Percentiles rank a stretch among this genome's conserved stretches.
Evolutionary conservation across 2,797 vertebrate genomes (phyloP).

Genomic region (Varecia variegata): DNA sequence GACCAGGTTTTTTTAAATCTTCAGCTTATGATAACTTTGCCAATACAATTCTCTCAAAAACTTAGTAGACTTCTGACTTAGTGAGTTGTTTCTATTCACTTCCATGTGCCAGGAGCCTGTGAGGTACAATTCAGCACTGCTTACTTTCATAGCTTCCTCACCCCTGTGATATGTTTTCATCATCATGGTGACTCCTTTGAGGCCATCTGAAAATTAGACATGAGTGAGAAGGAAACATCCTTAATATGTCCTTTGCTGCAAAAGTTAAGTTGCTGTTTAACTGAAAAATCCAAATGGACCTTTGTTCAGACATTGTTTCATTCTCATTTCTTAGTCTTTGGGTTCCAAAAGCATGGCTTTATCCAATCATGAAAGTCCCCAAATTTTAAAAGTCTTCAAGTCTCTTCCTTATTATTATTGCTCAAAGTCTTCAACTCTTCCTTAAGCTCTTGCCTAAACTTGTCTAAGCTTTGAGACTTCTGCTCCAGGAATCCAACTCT

Average conservation of each 20-base stretch:
- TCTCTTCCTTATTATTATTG: neutral
- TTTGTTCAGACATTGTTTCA: neutral
- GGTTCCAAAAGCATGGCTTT: neutral
- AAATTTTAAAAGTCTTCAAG: neutral
- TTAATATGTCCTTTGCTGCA: neutral
- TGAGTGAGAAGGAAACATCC: neutral
- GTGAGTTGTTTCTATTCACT: neutral
- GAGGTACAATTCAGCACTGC: neutral
- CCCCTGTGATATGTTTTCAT: neutral
- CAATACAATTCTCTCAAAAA: neutral
- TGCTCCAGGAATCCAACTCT: neutral
- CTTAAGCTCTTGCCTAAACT: too few species aligned
- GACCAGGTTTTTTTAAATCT: neutral
- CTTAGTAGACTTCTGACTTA: neutral
- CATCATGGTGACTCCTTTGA: neutral
- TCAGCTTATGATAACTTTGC: neutral
- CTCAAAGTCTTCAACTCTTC: neutral
- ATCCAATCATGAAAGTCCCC: neutral
- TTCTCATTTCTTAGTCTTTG: neutral
- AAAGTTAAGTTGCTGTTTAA: neutral
- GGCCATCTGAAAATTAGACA: neutral
- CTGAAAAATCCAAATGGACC: neutral
- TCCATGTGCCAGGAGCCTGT: neutral
- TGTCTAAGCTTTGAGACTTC: neutral
- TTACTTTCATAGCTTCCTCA: neutral